Conservation (phyloP, 2,888 invertebrate species). For the Eupithecia dodoneata region DNA sequence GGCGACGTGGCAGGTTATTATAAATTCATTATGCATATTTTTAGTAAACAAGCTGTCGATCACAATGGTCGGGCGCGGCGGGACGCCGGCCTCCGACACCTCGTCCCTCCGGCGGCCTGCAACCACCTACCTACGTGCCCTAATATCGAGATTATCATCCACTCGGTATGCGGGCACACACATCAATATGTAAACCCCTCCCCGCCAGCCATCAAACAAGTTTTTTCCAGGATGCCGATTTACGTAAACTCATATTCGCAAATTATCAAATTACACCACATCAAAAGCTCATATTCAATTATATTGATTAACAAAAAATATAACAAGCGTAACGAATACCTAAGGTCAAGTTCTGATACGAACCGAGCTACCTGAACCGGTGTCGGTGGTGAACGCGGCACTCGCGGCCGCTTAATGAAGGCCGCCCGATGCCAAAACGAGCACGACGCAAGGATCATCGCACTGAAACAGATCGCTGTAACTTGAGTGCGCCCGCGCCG, state of each 20-base stretch:
- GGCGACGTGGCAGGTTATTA: slow-evolving; percentile 73
- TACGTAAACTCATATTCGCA: slow-evolving; percentile 69
- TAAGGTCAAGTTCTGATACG: slow-evolving; percentile 78
- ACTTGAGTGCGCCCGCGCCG: slow-evolving; percentile 48
- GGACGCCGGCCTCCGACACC: slow-evolving; percentile 76
- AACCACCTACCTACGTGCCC: slow-evolving; percentile 60
- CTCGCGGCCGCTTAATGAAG: slow-evolving; percentile 78
- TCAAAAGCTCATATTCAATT: slow-evolving; percentile 74
- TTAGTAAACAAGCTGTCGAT: slow-evolving; percentile 85
- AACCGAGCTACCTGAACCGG: slow-evolving; percentile 79
- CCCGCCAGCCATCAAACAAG: slow-evolving; percentile 61
- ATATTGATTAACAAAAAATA: slow-evolving; percentile 74
- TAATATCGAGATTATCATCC: slow-evolving; percentile 66
- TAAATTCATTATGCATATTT: slow-evolving; percentile 85
- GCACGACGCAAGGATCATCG: slow-evolving; percentile 78
- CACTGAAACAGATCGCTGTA: slow-evolving; percentile 71
- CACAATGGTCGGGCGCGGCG: slow-evolving; percentile 79
- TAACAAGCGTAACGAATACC: slow-evolving; percentile 78
- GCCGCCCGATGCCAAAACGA: slow-evolving; percentile 75
- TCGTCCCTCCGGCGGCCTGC: slow-evolving; percentile 55
- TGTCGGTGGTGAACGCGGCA: slow-evolving; percentile 63
- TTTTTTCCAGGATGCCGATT: slow-evolving; percentile 64
- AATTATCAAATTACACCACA: slow-evolving; percentile 79
- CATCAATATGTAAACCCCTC: slow-evolving; percentile 46
- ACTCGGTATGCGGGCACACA: slow-evolving; percentile 50